These are phyloP conservation scores for Oedothorax gibbosus DNA, from an alignment of 1,140 invertebrate genomes.

Conservation along the genomic window DNA sequence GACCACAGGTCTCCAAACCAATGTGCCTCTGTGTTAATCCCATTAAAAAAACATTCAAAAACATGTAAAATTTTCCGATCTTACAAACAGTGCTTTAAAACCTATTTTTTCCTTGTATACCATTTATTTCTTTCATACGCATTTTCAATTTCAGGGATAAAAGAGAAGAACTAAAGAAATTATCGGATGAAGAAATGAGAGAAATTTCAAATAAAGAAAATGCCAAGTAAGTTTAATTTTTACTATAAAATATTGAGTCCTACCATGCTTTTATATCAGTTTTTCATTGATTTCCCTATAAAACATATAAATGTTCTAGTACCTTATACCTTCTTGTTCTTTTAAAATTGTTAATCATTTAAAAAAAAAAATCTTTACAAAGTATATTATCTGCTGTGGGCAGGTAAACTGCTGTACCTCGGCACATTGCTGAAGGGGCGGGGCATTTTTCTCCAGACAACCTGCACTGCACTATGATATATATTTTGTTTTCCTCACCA, in stretches of 20 bases:
- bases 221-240: conserved; percentile 64
- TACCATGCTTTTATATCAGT: neutral
- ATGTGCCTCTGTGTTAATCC: neutral
- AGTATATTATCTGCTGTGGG: neutral
- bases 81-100: neutral
- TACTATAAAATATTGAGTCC: neutral
- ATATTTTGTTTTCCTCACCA: too few relatives aligned
- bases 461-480: too few relatives aligned
- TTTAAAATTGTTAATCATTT: neutral
- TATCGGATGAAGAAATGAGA: conserved; percentile 75
- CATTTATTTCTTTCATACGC: conserved; percentile 1
- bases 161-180: conserved; percentile 73
- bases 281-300: neutral
- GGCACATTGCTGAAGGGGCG: neutral
- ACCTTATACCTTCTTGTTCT: neutral
- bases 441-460: neutral
- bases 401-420: neutral
- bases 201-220: conserved; percentile 76
- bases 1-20: neutral
- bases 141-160: conserved; percentile 73
- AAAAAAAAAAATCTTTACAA: neutral
- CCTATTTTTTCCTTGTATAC: neutral
- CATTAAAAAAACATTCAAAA: neutral
- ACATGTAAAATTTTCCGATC: neutral
- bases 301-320: too few relatives aligned